These are phyloP conservation scores for Meganola albula DNA, from an alignment of 2,888 invertebrate species.

Conservation along the genomic window DNA sequence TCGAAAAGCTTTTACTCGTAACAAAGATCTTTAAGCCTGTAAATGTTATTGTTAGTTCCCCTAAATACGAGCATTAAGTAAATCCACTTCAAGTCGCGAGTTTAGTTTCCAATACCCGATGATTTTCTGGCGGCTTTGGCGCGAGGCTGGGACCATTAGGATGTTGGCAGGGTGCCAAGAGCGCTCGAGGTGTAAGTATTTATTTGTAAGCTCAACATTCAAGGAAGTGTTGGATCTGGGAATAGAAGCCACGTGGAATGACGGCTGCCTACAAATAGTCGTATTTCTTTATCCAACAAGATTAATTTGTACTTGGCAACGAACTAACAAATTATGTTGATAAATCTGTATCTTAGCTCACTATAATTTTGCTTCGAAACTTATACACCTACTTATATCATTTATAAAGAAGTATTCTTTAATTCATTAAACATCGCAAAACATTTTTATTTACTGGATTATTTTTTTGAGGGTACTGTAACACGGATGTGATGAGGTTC, in stretches of 20 bases:
- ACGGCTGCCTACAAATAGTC: constrained; percentile 35
- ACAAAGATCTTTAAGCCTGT: constrained; percentile 21
- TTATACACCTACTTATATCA: too few relatives aligned
- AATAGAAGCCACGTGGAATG: constrained; percentile 64
- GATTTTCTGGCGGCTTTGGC: constrained; percentile 65
- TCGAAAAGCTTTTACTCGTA: constrained; percentile 14
- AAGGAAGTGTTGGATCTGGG: constrained; percentile 70
- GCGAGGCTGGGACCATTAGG: constrained; percentile 66
- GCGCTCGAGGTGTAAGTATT: constrained; percentile 61
- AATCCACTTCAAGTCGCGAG: constrained; percentile 56
- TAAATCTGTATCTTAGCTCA: too few relatives aligned
- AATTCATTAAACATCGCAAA: too few relatives aligned
- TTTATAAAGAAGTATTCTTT: too few relatives aligned
- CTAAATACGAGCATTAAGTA: constrained; percentile 48
- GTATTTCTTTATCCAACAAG: constrained; percentile 16
- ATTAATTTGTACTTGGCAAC: constrained; percentile 26
- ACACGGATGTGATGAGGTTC: constrained; percentile 36
- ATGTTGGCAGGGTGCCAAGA: constrained; percentile 61
- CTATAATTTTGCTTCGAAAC: too few relatives aligned
- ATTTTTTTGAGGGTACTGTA: too few relatives aligned
- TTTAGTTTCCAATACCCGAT: constrained; percentile 63
- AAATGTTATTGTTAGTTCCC: constrained; percentile 25
- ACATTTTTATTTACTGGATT: too few relatives aligned
- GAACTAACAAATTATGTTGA: constrained; percentile 5
- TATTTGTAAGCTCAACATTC: constrained; percentile 72